Conservation (phyloP, 2,888 invertebrate species). For the Melikaiella ostensackeni region DNA sequence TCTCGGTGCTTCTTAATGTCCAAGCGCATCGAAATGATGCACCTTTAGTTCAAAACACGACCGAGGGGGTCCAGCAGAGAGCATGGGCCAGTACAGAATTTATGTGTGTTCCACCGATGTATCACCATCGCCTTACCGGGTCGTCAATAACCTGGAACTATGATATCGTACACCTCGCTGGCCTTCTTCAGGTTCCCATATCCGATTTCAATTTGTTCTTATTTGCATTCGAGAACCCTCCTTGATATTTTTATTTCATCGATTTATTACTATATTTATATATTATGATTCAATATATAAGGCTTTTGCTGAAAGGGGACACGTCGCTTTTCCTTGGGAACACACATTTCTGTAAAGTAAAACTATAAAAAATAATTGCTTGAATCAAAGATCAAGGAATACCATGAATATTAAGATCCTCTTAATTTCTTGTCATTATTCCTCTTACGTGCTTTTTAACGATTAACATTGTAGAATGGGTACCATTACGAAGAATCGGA, state of each 20-base stretch:
- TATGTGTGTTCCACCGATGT: constrained; percentile 66
- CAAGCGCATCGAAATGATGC: constrained; percentile 25
- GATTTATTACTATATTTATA: not conserved
- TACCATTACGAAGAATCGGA: constrained; percentile 17
- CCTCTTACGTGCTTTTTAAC: not conserved
- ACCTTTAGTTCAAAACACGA: constrained; percentile 23
- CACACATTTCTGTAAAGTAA: not conserved
- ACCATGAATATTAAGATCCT: not conserved
- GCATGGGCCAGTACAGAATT: constrained; percentile 55
- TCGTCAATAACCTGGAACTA: constrained; percentile 69
- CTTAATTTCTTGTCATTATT: not conserved
- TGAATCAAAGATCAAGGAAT: constrained; percentile 3
- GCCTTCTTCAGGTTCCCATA: constrained; percentile 66
- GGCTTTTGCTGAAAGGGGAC: too few species aligned
- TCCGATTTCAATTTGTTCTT: constrained; percentile 72
- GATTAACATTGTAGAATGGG: constrained; percentile 4
- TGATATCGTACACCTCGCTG: constrained; percentile 68
- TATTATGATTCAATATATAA: too few species aligned
- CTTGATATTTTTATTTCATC: constrained; percentile 43
- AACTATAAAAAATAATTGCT: not conserved
- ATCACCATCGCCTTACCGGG: constrained; percentile 65
- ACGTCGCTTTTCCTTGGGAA: too few species aligned
- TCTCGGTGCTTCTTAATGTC: constrained; percentile 19
- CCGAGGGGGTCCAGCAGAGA: constrained; percentile 33
- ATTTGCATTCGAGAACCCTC: constrained; percentile 57